Conservation (phyloP, 2,888 invertebrate species). For the Nineta flava region DNA sequence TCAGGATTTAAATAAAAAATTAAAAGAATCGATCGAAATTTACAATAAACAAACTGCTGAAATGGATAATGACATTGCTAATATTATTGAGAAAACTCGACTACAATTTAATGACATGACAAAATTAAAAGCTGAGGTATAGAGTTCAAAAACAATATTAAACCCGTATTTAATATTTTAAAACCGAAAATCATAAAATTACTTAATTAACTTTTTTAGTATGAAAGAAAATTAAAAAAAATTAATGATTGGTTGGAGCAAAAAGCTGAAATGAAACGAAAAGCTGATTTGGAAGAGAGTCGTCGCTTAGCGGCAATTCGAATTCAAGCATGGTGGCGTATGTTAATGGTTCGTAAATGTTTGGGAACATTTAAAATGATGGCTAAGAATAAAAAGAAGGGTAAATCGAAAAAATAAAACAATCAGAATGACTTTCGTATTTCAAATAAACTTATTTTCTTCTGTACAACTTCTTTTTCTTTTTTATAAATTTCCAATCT, state of each 20-base stretch:
- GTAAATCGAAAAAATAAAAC: constrained; percentile 12
- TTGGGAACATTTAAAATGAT: constrained; percentile 42
- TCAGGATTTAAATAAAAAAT: too few relatives aligned
- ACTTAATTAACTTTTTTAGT: too few relatives aligned
- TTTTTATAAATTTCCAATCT: not conserved
- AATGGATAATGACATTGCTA: too few relatives aligned
- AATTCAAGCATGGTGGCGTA: constrained; percentile 66
- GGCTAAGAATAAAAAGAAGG: constrained; percentile 20
- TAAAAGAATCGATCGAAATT: too few relatives aligned
- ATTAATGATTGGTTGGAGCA: constrained; percentile 30
- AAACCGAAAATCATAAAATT: too few relatives aligned
- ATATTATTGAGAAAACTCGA: too few relatives aligned
- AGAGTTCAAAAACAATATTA: too few relatives aligned
- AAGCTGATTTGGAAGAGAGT: constrained; percentile 25
- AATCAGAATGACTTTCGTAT: constrained; percentile 5
- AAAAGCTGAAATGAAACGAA: constrained; percentile 25
- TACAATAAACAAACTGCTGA: too few relatives aligned
- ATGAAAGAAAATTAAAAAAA: constrained; percentile 11
- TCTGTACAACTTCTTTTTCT: constrained; percentile 1
- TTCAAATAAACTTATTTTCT: too few relatives aligned
- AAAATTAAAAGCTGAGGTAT: too few relatives aligned
- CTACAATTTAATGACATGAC: too few relatives aligned
- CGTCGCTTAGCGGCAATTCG: constrained; percentile 32
- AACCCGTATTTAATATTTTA: too few relatives aligned
- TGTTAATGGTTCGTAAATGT: constrained; percentile 54